Conservation (phyloP, 1,140 invertebrate genomes). For the Ceratina calcarata region DNA sequence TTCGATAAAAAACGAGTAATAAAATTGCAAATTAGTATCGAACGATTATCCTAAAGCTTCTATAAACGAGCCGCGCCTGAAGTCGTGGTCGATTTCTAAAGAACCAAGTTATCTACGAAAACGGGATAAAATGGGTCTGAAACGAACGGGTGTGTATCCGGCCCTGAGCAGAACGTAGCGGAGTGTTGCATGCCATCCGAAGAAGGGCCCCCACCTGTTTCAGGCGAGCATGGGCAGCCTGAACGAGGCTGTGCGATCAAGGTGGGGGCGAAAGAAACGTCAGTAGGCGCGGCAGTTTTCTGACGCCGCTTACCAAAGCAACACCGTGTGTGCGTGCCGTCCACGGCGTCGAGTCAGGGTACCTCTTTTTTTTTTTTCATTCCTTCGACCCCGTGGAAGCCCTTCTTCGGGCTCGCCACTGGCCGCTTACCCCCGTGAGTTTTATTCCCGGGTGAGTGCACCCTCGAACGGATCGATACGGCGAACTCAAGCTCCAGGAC, state of each 20-base stretch:
- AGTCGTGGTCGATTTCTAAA: too few species aligned
- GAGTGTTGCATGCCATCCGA: slow-evolving; percentile 64
- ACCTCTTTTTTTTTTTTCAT: too few species aligned
- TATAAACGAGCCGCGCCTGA: too few species aligned
- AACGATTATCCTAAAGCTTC: too few species aligned
- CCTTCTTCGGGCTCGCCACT: slow-evolving; percentile 18
- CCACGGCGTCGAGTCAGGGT: not conserved
- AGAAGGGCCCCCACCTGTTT: slow-evolving; percentile 74
- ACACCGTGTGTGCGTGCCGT: slow-evolving; percentile 19
- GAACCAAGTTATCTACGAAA: not conserved
- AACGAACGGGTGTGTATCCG: slow-evolving; percentile 1
- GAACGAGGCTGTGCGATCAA: slow-evolving; percentile 44
- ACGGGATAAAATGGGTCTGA: not conserved
- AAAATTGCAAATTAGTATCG: too few species aligned
- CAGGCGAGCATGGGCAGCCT: slow-evolving; percentile 51
- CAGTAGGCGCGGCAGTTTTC: slow-evolving; percentile 77
- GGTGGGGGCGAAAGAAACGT: slow-evolving; percentile 67
- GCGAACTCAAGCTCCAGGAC: not conserved
- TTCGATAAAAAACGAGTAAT: too few species aligned
- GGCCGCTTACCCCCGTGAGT: slow-evolving; percentile 2
- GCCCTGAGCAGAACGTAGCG: slow-evolving; percentile 60
- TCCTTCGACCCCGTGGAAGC: not conserved
- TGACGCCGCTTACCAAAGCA: slow-evolving; percentile 65
- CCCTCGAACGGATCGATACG: slow-evolving; percentile 31
- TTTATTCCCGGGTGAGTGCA: not conserved